Base-by-base conservation (phyloP, 2,797 vertebrate genomes). In the Gymnothorax reevesii region DNA sequence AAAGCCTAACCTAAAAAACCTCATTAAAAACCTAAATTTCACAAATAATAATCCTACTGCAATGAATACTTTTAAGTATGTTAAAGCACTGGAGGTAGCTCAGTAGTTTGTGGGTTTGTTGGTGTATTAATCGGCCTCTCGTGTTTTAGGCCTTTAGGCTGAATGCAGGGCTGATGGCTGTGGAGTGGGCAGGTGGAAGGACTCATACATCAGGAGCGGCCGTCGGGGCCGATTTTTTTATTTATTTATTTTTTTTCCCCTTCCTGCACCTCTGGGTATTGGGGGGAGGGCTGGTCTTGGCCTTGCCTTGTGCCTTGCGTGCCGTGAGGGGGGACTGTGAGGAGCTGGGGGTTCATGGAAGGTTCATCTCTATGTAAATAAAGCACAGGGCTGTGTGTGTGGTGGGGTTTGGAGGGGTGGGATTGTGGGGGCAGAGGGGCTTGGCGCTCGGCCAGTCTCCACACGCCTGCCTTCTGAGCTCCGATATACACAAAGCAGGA, bases 361-460 rank as follows among this genome's bases (percentile, higher is more conserved):
- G 87, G 87, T 82, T 88, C 87, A 88, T 10, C 85, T 88, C 85
- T 73, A 64, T n/a, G 66, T 83, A 73, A 75, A 83, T 83, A 87
- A 87, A 71, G 62, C 86, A 66, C 60, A 84, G 83, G 62, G 17
- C 33, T 55, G 42, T 84, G 7, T 33, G 27, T 7, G 83, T 2
- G 22, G 77, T 27, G 77, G 17, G 20, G 6, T 7, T 27, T 73
- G 52, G 84, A 27, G 66, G 22, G 52, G 55, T 15, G 25, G 57
- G 49, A 6, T 64, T 10, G 55, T 57, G 12, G 80, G 69, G 57
- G 64, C 25, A 66, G 82, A 20, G 4, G 55, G 71, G 17, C 20
- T 71, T 86, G 87, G 71, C 69, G 10, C 64, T 82, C 20, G 64
- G 73, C 87, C 69, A 86, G n/a, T 60, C 59, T 71, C 85, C 85